Conservation (phyloP, 1,140 invertebrate genomes). For the Micrasema longulum region DNA sequence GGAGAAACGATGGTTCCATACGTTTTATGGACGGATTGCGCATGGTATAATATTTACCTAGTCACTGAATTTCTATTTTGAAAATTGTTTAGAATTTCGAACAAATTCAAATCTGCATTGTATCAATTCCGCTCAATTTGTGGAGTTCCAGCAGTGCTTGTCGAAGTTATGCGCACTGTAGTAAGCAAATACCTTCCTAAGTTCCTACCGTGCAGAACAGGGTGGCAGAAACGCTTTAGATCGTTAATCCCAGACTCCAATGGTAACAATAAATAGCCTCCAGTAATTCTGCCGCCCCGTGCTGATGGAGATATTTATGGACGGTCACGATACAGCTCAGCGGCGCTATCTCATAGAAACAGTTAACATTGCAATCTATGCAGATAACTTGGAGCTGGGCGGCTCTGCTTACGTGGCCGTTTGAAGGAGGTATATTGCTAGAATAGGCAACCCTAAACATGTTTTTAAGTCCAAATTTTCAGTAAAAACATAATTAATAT, state of each 20-base stretch:
- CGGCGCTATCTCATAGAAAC: slow-evolving; percentile 22
- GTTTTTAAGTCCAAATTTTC: too few species aligned
- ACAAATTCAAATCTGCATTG: too few species aligned
- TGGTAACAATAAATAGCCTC: slow-evolving; percentile 17
- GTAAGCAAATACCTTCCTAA: neutral
- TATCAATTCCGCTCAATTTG: slow-evolving; percentile 3
- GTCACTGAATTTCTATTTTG: too few species aligned
- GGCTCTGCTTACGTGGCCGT: slow-evolving; percentile 18
- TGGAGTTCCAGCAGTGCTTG: neutral
- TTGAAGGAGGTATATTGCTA: neutral
- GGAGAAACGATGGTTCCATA: too few species aligned
- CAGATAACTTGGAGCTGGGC: slow-evolving; percentile 46
- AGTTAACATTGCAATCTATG: slow-evolving; percentile 52
- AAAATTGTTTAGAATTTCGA: too few species aligned
- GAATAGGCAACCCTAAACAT: slow-evolving; percentile 19
- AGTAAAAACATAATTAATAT: too few species aligned
- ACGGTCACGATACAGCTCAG: slow-evolving; percentile 7
- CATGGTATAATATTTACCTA: too few species aligned
- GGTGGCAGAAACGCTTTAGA: slow-evolving; percentile 4
- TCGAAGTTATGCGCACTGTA: too few species aligned
- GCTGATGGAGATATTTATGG: slow-evolving; percentile 34
- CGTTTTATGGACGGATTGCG: too few species aligned
- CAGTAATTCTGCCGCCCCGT: slow-evolving; percentile 9
- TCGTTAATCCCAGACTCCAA: slow-evolving; percentile 9
- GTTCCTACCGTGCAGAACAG: neutral